A percentile compares a stretch with the other conserved stretches of the same genome.
Evolutionary conservation across 2,888 invertebrate genomes (phyloP).

Genomic region (Polyommatus iphigenia): DNA sequence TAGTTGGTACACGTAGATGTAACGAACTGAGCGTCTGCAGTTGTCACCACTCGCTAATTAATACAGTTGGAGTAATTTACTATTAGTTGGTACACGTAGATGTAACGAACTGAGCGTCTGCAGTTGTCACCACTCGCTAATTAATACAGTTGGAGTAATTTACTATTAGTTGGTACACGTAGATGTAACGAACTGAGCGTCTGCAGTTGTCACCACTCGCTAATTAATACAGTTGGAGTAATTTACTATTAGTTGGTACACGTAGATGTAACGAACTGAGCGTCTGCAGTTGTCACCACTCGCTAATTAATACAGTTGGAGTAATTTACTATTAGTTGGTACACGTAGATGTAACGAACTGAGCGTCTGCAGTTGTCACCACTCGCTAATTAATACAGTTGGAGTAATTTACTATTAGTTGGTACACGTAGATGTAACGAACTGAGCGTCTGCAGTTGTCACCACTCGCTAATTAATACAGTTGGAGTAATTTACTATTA

Average conservation of each 20-base stretch:
- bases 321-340: not conserved
- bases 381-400: constrained; percentile 1
- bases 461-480: not conserved
- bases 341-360: not conserved
- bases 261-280: not conserved
- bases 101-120: not conserved
- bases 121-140: not conserved
- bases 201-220: not conserved
- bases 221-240: constrained; percentile 5
- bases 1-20: not conserved
- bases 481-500: not conserved
- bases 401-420: not conserved
- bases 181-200: not conserved
- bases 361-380: not conserved
- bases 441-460: not conserved
- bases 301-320: not conserved
- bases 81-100: not conserved
- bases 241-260: not conserved
- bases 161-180: not conserved
- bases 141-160: constrained; percentile 2
- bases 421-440: not conserved
- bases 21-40: not conserved
- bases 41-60: not conserved
- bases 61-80: not conserved
- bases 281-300: not conserved